These are phyloP conservation scores for Stegostoma tigrinum DNA, from an alignment of 2,113 vertebrate species.

Conservation along the genomic window DNA sequence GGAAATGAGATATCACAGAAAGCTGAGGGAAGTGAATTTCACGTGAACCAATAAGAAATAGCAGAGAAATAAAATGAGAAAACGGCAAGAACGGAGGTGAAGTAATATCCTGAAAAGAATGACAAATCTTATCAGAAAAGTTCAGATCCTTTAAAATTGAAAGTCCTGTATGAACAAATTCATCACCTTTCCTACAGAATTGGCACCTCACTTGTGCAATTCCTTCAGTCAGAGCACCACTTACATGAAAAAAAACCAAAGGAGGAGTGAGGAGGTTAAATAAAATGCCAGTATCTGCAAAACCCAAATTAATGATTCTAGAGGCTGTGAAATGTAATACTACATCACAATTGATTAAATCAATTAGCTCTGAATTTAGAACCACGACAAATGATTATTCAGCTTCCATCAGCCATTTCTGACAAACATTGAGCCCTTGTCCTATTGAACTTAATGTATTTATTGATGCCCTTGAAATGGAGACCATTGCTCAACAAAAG, in stretches of 20 bases:
- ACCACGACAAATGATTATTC: not conserved
- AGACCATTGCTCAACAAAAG: not conserved
- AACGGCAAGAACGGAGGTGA: not conserved
- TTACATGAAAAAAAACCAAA: not conserved
- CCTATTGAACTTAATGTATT: not conserved
- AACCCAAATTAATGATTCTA: not conserved
- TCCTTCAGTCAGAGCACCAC: not conserved
- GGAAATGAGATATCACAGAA: not conserved
- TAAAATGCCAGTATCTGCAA: not conserved
- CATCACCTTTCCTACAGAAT: not conserved
- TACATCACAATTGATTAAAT: not conserved
- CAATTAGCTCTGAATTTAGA: not conserved
- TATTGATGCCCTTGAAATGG: not conserved
- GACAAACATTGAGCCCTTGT: not conserved
- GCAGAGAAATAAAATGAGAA: not conserved
- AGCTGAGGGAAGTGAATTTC: not conserved
- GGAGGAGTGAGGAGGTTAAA: not conserved
- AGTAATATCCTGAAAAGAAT: not conserved
- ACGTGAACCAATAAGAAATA: not conserved
- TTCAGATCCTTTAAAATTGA: not conserved
- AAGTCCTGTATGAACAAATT: not conserved
- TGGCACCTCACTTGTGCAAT: not conserved
- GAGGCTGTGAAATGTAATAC: not conserved
- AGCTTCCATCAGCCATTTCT: not conserved
- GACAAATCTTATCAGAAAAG: not conserved